Conservation (phyloP, 2,888 invertebrate genomes). For the Plutella xylostella region DNA sequence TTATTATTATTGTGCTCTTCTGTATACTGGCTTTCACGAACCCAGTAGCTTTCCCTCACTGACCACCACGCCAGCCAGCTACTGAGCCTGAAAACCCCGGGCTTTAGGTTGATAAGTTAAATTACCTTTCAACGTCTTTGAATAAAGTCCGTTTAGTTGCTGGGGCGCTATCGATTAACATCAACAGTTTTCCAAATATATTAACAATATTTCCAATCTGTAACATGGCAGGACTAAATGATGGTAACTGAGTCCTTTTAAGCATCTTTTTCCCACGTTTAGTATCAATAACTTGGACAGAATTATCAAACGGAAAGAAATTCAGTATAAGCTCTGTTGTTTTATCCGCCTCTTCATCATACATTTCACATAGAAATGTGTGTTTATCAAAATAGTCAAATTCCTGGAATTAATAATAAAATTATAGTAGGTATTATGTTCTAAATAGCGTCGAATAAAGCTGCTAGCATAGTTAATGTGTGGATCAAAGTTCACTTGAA, state of each 20-base stretch:
- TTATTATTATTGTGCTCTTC: too few species aligned
- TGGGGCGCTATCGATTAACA: slow-evolving; percentile 78
- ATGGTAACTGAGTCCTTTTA: slow-evolving; percentile 73
- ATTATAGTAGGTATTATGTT: too few species aligned
- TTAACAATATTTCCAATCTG: slow-evolving; percentile 80
- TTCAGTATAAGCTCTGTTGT: slow-evolving; percentile 77
- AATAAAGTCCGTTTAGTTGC: slow-evolving; percentile 73
- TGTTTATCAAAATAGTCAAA: slow-evolving; percentile 67
- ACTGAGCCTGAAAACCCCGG: too few species aligned
- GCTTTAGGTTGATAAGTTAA: too few species aligned
- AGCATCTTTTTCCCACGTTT: slow-evolving; percentile 71
- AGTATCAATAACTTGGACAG: slow-evolving; percentile 80
- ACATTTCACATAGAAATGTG: slow-evolving; percentile 85
- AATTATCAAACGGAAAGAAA: slow-evolving; percentile 81
- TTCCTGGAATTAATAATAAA: slow-evolving; percentile 30
- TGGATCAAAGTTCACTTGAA: too few species aligned
- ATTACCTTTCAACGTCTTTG: slow-evolving; percentile 73
- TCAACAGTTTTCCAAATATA: slow-evolving; percentile 78
- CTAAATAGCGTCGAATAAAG: too few species aligned
- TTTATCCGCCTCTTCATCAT: slow-evolving; percentile 78
- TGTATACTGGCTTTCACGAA: too few species aligned
- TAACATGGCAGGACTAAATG: slow-evolving; percentile 73
- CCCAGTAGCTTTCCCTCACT: too few species aligned
- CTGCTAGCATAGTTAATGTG: too few species aligned
- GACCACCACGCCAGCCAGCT: too few species aligned